Evolutionary conservation across 2,113 vertebrate species (phyloP).

Genomic region (Spermophilus dauricus): DNA sequence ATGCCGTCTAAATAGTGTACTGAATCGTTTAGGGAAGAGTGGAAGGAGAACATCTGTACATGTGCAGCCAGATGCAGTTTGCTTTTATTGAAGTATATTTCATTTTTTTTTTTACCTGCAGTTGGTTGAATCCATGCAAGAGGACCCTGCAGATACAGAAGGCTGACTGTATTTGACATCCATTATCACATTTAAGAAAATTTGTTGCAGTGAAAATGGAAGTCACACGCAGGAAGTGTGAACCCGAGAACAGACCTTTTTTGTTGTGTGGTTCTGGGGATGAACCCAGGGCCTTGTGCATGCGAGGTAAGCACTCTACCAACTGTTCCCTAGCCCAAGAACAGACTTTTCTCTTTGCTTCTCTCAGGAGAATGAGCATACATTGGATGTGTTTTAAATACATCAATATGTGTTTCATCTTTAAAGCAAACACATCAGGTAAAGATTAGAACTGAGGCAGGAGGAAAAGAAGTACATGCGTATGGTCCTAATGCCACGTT

Average conservation of each 20-base stretch:
- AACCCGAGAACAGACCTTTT: neutral
- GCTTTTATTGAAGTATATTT: neutral
- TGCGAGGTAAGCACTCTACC: no score
- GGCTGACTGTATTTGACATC: neutral
- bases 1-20: neutral
- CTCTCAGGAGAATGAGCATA: neutral
- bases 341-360: neutral
- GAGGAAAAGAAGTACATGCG: neutral
- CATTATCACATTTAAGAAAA: neutral
- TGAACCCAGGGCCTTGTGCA: no score
- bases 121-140: neutral
- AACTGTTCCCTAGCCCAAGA: neutral
- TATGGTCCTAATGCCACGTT: neutral
- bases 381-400: neutral
- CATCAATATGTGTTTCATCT: neutral
- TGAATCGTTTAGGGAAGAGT: neutral
- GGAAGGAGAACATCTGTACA: neutral
- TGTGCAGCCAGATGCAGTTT: neutral
- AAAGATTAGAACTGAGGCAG: neutral
- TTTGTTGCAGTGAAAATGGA: neutral
- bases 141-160: neutral
- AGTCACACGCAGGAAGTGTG: fast-evolving
- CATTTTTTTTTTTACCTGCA: neutral
- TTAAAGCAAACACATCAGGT: neutral
- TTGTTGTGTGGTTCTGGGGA: no score